Evolutionary conservation across 2,113 vertebrate genomes (phyloP), one percentile per base, ranked within the genome.

Genomic region (Sardina pilchardus): DNA sequence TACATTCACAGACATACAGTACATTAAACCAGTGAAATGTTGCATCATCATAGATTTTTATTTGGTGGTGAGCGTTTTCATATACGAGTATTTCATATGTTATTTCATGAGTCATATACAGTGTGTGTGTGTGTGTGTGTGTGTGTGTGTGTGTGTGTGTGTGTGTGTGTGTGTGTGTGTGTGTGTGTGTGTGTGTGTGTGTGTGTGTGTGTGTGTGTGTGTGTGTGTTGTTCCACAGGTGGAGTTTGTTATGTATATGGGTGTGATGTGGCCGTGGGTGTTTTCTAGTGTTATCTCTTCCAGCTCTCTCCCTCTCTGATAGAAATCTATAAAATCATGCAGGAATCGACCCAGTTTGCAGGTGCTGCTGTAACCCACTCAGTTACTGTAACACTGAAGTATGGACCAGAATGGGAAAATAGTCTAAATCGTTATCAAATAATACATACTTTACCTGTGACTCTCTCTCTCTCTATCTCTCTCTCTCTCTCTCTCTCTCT

Each of bases 341-440:
- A 83, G 36, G 43, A 44, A 63, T 81, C 59, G 82, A 75, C 88
- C 85, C 34, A 86, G 86, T 89, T 89, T 84, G 75, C 43, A 85
- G 88, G 42, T 86, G 80, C 83, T 21, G 50, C 81, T 26, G 1
- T 71, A 34, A 12, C 63, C 56, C 85, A 84, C 59, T 59, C 63
- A 16, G 4, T 45, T 53, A 47, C 45, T 47, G 45, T 59, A 67
- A 83, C 43, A 43, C 82, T 63, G 59, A 81, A 88, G 83, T 83
- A 50, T 82, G 83, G 67, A 85, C 78, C 21, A 12, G 71, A 83
- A 42, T 88, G 71, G 83, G 75, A 59, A 86, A 85, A 85, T 85
- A 67, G 44, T 42, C 3, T 48, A 81, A 86, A 86, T 89, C 67
- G 83, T 47, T 56, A 81, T 86, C 34, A 42, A 86, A 89, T 85